Conservation (phyloP, 2,113 vertebrate genomes). For the Anguilla japonica region DNA sequence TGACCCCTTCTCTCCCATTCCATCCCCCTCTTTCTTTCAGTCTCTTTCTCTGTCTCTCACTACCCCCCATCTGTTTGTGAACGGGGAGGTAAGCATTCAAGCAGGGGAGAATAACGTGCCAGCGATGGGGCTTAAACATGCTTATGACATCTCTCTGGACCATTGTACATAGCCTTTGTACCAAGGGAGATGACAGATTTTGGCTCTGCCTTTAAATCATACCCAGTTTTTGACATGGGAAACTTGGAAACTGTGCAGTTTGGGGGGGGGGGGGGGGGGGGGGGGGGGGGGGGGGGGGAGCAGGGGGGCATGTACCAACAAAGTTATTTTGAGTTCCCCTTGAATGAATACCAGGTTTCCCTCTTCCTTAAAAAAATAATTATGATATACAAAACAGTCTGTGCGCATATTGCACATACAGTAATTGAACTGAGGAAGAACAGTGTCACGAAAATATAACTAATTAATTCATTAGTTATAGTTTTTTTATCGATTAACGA, state of each 20-base stretch:
- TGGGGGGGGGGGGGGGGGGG: background rate
- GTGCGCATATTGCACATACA: background rate
- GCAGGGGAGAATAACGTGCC: slow-evolving; percentile 9
- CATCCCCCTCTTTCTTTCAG: background rate
- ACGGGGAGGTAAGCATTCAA: background rate
- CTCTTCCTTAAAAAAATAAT: background rate
- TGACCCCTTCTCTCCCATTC: background rate
- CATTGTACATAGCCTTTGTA: background rate
- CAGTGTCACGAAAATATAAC: too few species aligned
- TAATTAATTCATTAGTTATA: too few species aligned
- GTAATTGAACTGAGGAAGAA: too few species aligned
- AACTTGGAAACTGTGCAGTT: slow-evolving; percentile 9
- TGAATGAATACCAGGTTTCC: slow-evolving; percentile 22
- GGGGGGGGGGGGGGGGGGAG: background rate
- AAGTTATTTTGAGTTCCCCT: slow-evolving; percentile 30
- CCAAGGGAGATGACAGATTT: slow-evolving; percentile 5
- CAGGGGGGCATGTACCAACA: background rate
- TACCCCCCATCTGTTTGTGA: background rate
- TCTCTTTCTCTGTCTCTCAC: background rate
- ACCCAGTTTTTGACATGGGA: slow-evolving; percentile 32
- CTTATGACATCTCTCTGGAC: background rate
- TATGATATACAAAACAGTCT: background rate
- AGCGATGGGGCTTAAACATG: background rate
- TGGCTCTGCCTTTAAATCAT: slow-evolving; percentile 33
- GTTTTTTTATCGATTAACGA: too few species aligned